Conservation (phyloP, 2,797 vertebrate genomes). For the Scolopax bukidnonensis region DNA sequence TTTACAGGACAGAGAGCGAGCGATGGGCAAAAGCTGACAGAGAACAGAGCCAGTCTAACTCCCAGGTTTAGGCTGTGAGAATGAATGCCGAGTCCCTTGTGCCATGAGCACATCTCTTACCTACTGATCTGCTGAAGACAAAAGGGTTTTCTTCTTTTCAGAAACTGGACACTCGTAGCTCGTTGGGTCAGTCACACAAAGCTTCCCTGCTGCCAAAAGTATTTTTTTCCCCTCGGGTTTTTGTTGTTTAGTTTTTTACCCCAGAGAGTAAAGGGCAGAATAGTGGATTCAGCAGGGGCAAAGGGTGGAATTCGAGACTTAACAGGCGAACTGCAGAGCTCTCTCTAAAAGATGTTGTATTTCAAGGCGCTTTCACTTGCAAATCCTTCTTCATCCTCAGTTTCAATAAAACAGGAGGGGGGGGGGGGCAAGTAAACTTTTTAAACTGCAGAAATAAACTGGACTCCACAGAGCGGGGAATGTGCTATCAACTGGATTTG, state of each 20-base stretch:
- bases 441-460: not conserved
- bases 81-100: not conserved
- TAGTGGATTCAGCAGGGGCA: constrained; percentile 48
- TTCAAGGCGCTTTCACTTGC: constrained; percentile 64
- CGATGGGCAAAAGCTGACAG: not conserved
- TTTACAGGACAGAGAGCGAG: not conserved
- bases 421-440: constrained; percentile 10
- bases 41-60: not conserved
- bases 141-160: constrained; percentile 64
- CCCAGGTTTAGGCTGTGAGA: not conserved
- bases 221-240: constrained; percentile 24
- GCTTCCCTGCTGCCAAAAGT: constrained; percentile 63
- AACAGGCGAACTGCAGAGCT: constrained; percentile 19
- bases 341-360: constrained; percentile 30
- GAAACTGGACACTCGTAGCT: constrained; percentile 56
- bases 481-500: not conserved
- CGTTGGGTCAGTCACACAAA: constrained; percentile 52
- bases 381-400: constrained; percentile 67
- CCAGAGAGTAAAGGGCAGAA: constrained; percentile 61
- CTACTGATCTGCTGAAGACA: constrained; percentile 58
- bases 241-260: constrained; percentile 53
- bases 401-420: constrained; percentile 21
- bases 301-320: constrained; percentile 56
- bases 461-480: not conserved
- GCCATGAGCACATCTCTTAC: constrained; percentile 41